Conservation (phyloP, 2,888 invertebrate species). For the Amblyjoppa proteus region DNA sequence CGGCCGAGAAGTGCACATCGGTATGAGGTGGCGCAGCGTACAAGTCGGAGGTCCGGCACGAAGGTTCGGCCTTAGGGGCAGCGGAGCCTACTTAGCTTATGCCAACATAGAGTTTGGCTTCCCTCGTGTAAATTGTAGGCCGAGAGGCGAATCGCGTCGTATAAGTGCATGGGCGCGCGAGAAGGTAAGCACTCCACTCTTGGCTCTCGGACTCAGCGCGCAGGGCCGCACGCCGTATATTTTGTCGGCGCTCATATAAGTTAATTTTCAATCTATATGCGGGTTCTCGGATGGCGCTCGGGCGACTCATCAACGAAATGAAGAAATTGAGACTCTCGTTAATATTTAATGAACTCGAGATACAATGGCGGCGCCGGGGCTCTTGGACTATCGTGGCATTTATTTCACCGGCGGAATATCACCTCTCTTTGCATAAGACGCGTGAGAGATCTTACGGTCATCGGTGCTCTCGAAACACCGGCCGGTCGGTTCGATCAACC, state of each 20-base stretch:
- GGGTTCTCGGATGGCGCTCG: constrained; percentile 81
- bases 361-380: constrained; percentile 76
- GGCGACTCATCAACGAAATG: constrained; percentile 84
- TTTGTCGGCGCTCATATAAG: constrained; percentile 85
- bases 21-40: constrained; percentile 34
- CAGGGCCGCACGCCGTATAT: constrained; percentile 78
- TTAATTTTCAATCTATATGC: constrained; percentile 86
- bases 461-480: constrained; percentile 11
- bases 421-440: constrained; percentile 68
- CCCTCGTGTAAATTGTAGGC: constrained; percentile 81
- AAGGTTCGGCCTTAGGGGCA: constrained; percentile 46
- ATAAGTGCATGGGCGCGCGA: constrained; percentile 58
- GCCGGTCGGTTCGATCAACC: constrained; percentile 29
- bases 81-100: constrained; percentile 77
- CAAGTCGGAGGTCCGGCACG: constrained; percentile 16
- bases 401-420: constrained; percentile 75
- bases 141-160: constrained; percentile 63
- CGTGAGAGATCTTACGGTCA: constrained; percentile 32
- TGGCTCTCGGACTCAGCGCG: constrained; percentile 32
- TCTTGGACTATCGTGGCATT: constrained; percentile 64
- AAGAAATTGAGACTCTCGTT: constrained; percentile 85
- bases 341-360: constrained; percentile 84
- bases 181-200: constrained; percentile 20
- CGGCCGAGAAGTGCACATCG: constrained; percentile 2
- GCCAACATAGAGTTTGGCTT: constrained; percentile 73